These are phyloP conservation scores for Neoascia interrupta DNA, from an alignment of 2,888 invertebrate species.

Conservation along the genomic window DNA sequence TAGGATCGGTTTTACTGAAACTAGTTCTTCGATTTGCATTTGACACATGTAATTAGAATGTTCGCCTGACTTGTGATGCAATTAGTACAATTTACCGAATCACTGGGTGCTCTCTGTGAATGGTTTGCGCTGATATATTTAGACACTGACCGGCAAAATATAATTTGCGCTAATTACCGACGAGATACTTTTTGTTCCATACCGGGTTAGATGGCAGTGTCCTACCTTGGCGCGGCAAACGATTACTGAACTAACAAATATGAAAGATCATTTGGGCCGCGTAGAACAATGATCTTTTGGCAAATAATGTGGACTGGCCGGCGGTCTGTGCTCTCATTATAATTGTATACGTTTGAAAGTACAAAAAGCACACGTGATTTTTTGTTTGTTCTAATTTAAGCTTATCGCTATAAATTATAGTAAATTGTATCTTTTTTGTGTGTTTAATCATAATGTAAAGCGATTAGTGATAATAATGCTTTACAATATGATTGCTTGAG, in stretches of 20 bases:
- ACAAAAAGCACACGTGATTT: slow-evolving; percentile 45
- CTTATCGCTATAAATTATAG: slow-evolving; percentile 53
- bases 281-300: slow-evolving; percentile 56
- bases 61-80: slow-evolving; percentile 44
- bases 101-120: slow-evolving; percentile 16
- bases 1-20: slow-evolving; percentile 24
- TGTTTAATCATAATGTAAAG: no score
- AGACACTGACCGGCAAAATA: slow-evolving; percentile 57
- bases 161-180: slow-evolving; percentile 62
- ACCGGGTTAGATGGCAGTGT: slow-evolving; percentile 24
- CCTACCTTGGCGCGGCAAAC: slow-evolving; percentile 31
- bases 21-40: slow-evolving; percentile 41
- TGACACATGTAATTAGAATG: slow-evolving; percentile 36
- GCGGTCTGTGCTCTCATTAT: slow-evolving; percentile 5
- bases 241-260: slow-evolving; percentile 44
- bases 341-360: background rate
- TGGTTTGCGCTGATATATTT: slow-evolving; percentile 37
- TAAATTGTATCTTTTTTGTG: slow-evolving; percentile 25
- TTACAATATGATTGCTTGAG: no score
- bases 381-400: slow-evolving; percentile 53
- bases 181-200: no score
- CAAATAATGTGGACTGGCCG: slow-evolving; percentile 14
- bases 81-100: slow-evolving; percentile 38
- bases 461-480: no score
- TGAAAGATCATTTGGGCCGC: slow-evolving; percentile 29